Evolutionary conservation across 2,797 vertebrate genomes (phyloP), one percentile per base, ranked within the genome.

Genomic region (Neosilurus hyrtlii): DNA sequence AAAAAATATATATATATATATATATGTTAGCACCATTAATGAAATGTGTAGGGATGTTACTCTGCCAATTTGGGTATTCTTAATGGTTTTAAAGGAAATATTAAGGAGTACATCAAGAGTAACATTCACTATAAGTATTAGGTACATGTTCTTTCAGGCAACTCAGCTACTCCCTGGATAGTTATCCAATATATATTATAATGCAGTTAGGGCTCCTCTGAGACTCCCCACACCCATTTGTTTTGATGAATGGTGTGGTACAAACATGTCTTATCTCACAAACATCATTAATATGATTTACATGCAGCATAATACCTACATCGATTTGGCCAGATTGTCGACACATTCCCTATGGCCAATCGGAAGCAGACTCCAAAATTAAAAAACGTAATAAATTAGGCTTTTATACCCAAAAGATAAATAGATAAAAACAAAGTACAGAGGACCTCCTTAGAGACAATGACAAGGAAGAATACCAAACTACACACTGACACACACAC

Each of bases 241-340:
- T 79, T 43, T 54, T 78, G 65, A 84, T 79, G 79, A 66, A 59
- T 80, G n/a, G 49, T 79, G 43, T 56, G 26, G 54, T 68, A 74
- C n/a, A 61, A 63, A 66, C 81, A 82, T 84, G 79, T 79, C 66
- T 66, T 75, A 49, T 82, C 74, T 84, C 72, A 78, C 81, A 61
- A 57, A 0, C 18, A 72, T 76, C 54, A 84, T 18, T 56, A 65
- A 54, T 65, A 72, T 43, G 7, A 54, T 62, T 68, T 35, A 72
- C 76, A 11, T 68, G 26, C 16, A 43, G 54, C 52, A 70, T 84
- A 73, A 68, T 16, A 76, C 61, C 63, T 63, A 9, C 72, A 43
- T 79, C 81, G 22, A 70, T 79, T 84, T 65, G 66, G 30, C 22
- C 65, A 15, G 18, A 77, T 84, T 57, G 56, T 61, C 49, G 71